phyloP scores from a whole-genome alignment of 2,113 vertebrate species.

The Cynopterus brachyotis region DNA sequence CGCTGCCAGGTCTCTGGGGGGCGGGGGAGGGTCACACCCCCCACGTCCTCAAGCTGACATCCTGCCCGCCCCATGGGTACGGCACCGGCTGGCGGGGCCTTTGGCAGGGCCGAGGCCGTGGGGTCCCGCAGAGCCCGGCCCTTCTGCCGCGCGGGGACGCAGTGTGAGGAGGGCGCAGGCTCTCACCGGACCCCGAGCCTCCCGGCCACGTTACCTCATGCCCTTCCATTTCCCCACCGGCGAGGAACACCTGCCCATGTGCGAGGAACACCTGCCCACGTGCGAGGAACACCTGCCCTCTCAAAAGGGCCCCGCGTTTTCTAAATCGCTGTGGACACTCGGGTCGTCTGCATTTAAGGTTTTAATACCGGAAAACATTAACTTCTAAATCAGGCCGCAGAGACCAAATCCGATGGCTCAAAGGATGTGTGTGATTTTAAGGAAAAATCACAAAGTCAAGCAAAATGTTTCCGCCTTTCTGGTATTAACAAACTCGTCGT shows the following conservation, averaged over 20 bases:
- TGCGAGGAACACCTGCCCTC: not conserved
- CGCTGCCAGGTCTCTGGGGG: too few relatives aligned
- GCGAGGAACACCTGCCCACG: too few relatives aligned
- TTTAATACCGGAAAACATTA: not conserved
- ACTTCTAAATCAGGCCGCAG: not conserved
- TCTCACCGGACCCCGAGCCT: not conserved
- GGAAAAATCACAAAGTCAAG: not conserved
- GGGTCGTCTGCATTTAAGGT: not conserved
- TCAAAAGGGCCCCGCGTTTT: not conserved
- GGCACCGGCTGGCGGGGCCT: too few relatives aligned
- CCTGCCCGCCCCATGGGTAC: not conserved
- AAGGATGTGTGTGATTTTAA: not conserved
- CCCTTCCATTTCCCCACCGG: not conserved
- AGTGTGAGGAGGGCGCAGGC: not conserved
- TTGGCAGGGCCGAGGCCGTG: not conserved
- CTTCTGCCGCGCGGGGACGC: not conserved
- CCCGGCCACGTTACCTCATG: not conserved
- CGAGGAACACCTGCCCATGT: too few relatives aligned
- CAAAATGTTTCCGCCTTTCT: fast-evolving
- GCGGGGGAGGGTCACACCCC: not conserved
- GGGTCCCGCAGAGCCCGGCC: not conserved
- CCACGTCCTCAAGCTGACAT: not conserved
- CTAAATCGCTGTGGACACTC: not conserved
- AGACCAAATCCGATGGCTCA: not conserved
- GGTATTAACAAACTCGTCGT: not conserved